Evolutionary conservation across 2,797 vertebrate genomes (phyloP).

Genomic region (Arrhamphus sclerolepis): DNA sequence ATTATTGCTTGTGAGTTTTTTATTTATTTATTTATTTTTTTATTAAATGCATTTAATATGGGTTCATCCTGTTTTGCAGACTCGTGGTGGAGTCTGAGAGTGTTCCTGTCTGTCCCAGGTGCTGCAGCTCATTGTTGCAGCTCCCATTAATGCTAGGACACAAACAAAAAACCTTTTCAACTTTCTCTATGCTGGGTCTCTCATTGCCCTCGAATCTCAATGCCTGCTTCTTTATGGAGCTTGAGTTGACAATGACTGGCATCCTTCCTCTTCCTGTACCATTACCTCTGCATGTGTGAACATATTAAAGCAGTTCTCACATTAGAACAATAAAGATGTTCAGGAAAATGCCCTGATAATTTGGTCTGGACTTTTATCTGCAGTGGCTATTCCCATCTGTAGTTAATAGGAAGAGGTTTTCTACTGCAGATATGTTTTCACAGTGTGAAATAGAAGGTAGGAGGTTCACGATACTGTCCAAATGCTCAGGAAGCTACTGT

Average conservation of each 20-base stretch:
- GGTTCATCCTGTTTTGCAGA: slow-evolving; percentile 13
- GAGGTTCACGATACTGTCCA: too few relatives aligned
- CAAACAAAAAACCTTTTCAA: background rate
- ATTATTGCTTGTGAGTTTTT: too few relatives aligned
- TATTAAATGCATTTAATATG: background rate
- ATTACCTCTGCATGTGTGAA: slow-evolving; percentile 13
- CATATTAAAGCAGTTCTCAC: too few relatives aligned
- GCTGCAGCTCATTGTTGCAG: slow-evolving; percentile 6
- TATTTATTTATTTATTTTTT: background rate
- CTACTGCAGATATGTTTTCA: too few relatives aligned
- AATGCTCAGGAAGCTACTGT: background rate
- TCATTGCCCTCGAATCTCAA: slow-evolving; percentile 15
- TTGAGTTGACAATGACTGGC: slow-evolving; percentile 1
- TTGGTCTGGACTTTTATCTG: too few relatives aligned
- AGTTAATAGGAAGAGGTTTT: too few relatives aligned
- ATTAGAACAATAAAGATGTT: too few relatives aligned
- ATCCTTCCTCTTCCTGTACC: slow-evolving; percentile 35
- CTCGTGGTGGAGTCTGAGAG: slow-evolving; percentile 1
- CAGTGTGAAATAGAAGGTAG: too few relatives aligned
- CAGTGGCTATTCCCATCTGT: too few relatives aligned
- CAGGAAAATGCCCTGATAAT: too few relatives aligned
- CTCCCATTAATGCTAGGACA: slow-evolving; percentile 16
- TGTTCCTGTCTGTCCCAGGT: background rate
- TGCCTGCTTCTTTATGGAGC: slow-evolving; percentile 18
- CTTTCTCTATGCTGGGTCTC: background rate